Evolutionary conservation across 1,140 invertebrate genomes (phyloP).

Genomic region (Andricus grossulariae): DNA sequence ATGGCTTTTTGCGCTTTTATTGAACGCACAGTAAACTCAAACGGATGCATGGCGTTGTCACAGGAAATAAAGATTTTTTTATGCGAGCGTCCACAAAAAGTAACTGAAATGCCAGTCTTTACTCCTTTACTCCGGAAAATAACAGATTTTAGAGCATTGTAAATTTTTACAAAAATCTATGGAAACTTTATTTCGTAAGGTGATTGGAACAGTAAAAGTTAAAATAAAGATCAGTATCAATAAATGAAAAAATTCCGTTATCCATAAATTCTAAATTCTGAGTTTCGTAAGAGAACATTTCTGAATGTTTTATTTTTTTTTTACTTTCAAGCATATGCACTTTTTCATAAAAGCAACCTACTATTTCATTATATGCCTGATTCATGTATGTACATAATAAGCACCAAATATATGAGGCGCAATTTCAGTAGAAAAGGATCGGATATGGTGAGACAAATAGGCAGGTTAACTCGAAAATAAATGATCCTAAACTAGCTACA

Average conservation of each 20-base stretch:
- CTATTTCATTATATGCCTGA: conserved; percentile 15
- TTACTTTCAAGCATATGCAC: no score
- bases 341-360: neutral
- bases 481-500: conserved; percentile 25
- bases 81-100: conserved; percentile 8
- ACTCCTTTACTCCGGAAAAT: neutral
- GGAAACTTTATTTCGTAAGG: no score
- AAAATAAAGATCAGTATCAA: no score
- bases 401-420: neutral
- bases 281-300: no score
- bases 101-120: conserved; percentile 2
- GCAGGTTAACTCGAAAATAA: conserved; percentile 4
- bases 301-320: no score
- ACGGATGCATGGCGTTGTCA: neutral
- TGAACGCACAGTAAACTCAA: neutral
- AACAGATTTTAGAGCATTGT: neutral
- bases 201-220: no score
- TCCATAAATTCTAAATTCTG: no score
- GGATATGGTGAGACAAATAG: conserved; percentile 11
- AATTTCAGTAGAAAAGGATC: conserved; percentile 7
- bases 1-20: neutral
- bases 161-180: neutral
- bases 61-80: conserved; percentile 13
- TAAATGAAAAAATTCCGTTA: no score
- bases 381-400: conserved; percentile 11